These are phyloP conservation scores for Merops nubicus DNA, from an alignment of 2,113 vertebrate species.

Conservation along the genomic window DNA sequence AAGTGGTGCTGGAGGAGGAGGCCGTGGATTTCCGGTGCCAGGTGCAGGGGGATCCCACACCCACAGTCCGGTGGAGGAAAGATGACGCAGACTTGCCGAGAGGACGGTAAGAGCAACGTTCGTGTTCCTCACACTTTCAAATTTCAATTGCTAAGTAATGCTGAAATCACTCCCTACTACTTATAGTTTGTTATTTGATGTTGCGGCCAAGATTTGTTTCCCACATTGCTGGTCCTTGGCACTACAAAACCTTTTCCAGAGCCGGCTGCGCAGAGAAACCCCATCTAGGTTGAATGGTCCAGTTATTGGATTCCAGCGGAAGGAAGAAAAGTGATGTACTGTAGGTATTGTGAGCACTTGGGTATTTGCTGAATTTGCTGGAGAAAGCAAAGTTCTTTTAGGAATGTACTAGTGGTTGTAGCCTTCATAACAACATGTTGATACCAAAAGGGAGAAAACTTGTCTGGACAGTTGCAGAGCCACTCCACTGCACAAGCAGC, in stretches of 20 bases:
- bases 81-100: constrained; percentile 91
- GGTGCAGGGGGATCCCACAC: constrained; percentile 94
- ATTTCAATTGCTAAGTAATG: neutral
- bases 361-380: neutral
- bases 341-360: neutral
- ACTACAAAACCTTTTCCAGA: neutral
- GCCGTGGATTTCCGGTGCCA: constrained; percentile 95
- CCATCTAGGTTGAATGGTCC: neutral
- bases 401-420: neutral
- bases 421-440: neutral
- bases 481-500: neutral
- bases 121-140: neutral
- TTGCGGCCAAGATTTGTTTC: neutral
- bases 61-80: constrained; percentile 94
- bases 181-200: neutral
- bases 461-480: neutral
- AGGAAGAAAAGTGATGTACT: neutral
- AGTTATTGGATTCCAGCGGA: neutral
- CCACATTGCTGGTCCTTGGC: neutral
- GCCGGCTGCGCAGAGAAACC: neutral
- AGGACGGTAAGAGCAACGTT: constrained; percentile 83
- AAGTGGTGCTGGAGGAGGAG: constrained; percentile 96
- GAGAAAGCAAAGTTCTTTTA: neutral
- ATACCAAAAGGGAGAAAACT: neutral
- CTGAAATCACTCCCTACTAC: neutral